Conservation (phyloP, 2,113 vertebrate species). For the Caranx melampygus region DNA sequence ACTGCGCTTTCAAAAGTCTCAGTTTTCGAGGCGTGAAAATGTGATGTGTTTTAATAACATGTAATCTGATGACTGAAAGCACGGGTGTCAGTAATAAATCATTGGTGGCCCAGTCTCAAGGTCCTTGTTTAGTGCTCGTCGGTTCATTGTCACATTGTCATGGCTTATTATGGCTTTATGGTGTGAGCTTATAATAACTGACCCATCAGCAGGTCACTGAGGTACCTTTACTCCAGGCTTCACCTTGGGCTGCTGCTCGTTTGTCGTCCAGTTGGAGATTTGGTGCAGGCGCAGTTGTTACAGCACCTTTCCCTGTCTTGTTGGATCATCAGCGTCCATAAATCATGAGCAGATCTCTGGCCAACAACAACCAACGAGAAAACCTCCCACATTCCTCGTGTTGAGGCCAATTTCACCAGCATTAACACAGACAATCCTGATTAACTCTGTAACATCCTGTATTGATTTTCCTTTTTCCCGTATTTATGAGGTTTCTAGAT, state of each 20-base stretch:
- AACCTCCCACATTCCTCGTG: background rate
- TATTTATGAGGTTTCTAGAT: slow-evolving; percentile 51
- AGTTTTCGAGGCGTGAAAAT: no score
- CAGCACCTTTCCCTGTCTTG: background rate
- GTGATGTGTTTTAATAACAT: no score
- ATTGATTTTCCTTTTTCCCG: slow-evolving; percentile 28
- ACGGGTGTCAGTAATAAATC: background rate
- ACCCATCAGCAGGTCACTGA: background rate
- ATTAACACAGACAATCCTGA: slow-evolving; percentile 16
- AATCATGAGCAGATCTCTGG: slow-evolving; percentile 20
- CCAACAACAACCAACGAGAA: background rate
- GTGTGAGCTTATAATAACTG: background rate
- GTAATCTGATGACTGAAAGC: background rate
- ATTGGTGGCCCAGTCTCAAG: background rate
- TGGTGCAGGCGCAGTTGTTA: slow-evolving; percentile 10
- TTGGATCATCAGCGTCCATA: slow-evolving; percentile 10
- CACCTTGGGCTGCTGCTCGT: background rate
- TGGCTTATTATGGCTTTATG: background rate
- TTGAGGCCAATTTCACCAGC: background rate
- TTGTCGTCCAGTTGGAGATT: slow-evolving; percentile 3
- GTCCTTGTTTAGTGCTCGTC: background rate
- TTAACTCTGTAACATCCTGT: slow-evolving; percentile 9
- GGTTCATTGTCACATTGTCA: background rate
- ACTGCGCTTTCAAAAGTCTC: no score
- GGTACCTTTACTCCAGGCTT: background rate